Conservation (phyloP, 2,797 vertebrate species). For the Pipistrellus kuhlii region DNA sequence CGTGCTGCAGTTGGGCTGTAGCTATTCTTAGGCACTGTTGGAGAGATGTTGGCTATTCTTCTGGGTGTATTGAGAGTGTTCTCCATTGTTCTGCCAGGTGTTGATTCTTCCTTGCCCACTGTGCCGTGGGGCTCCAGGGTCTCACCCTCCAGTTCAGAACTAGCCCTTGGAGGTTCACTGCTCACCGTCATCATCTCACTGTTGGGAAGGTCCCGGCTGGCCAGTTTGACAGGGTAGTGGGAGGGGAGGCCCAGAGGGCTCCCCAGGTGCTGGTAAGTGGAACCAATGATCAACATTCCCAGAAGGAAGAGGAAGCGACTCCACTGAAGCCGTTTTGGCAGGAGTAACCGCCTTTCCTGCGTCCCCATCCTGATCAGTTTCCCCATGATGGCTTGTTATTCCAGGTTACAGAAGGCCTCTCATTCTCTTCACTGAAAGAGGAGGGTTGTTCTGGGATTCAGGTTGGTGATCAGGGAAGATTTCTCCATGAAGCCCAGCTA, state of each 20-base stretch:
- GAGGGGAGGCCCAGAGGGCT: slow-evolving; percentile 84
- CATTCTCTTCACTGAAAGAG: slow-evolving; percentile 61
- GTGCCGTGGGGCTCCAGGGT: neutral
- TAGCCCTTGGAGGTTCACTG: slow-evolving; percentile 46
- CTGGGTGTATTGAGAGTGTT: neutral
- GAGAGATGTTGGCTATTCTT: neutral
- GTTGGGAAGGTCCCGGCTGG: slow-evolving; percentile 79
- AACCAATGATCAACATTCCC: slow-evolving; percentile 89
- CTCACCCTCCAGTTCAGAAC: slow-evolving; percentile 24
- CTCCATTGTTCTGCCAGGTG: neutral
- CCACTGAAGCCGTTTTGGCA: slow-evolving; percentile 90
- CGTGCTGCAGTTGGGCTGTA: neutral
- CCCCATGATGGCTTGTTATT: slow-evolving; percentile 72
- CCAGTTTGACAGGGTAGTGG: slow-evolving; percentile 68
- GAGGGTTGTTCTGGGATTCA: slow-evolving; percentile 46
- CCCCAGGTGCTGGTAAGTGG: slow-evolving; percentile 91
- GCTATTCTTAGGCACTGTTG: neutral
- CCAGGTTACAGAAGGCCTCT: slow-evolving; percentile 69
- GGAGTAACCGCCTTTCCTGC: slow-evolving; percentile 89
- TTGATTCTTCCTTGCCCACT: neutral
- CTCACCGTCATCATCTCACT: slow-evolving; percentile 79
- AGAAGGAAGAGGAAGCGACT: slow-evolving; percentile 92
- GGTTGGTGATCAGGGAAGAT: slow-evolving; percentile 55
- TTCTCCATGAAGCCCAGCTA: slow-evolving; percentile 66
- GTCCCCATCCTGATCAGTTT: slow-evolving; percentile 32